A percentile compares a stretch with the other conserved stretches of the same genome.
Evolutionary conservation across 1,140 invertebrate species (phyloP).

Genomic region (Papilio polytes): DNA sequence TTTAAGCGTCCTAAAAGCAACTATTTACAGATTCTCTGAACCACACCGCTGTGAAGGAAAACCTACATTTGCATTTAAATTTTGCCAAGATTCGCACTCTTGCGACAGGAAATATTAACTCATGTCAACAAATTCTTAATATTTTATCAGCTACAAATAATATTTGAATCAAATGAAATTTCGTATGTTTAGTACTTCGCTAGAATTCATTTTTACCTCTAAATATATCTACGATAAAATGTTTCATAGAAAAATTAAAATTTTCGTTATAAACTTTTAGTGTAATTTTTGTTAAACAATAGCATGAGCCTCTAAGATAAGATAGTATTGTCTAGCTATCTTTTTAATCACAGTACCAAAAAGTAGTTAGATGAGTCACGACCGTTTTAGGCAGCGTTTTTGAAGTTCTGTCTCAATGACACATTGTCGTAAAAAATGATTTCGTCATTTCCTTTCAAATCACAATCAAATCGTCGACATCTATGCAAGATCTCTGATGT

Average conservation of each 20-base stretch:
- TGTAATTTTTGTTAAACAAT: conserved; percentile 19
- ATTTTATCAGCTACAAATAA: not conserved
- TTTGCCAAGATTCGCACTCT: not conserved
- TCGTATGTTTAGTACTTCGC: not conserved
- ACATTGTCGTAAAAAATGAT: conserved; percentile 25
- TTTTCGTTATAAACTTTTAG: not conserved
- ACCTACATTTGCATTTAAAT: not conserved
- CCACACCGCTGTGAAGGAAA: too few species aligned
- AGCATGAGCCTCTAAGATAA: not conserved
- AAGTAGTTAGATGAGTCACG: conserved; percentile 25
- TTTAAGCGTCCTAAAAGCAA: too few species aligned
- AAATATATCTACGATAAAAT: conserved; percentile 1
- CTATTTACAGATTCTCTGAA: too few species aligned
- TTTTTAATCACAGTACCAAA: not conserved
- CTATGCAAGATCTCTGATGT: not conserved
- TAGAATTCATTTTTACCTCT: not conserved
- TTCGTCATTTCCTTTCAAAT: conserved; percentile 33
- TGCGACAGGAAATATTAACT: conserved; percentile 2
- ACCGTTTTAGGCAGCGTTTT: conserved; percentile 19
- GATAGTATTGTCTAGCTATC: conserved; percentile 27
- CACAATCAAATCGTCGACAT: not conserved
- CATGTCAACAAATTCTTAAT: conserved; percentile 1
- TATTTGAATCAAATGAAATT: not conserved
- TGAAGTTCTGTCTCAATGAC: conserved; percentile 31
- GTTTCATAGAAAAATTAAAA: not conserved